Base-by-base conservation (phyloP, 2,888 invertebrate genomes). In the Oligia latruncula region DNA sequence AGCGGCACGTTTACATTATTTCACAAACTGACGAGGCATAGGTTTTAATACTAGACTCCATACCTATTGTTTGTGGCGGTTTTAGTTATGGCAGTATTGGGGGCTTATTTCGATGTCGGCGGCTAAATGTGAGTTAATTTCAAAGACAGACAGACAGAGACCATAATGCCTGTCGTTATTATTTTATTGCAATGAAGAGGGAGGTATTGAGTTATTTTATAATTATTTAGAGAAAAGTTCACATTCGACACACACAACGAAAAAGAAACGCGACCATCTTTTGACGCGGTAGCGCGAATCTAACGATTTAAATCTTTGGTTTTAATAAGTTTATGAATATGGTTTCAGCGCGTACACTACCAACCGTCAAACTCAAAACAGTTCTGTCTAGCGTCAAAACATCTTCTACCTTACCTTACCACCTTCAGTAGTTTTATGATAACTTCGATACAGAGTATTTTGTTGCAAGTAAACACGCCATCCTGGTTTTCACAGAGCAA, bases 1-100 rank as follows among this genome's bases (percentile, higher is more conserved):
- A 46, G 64, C 29, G 43, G 79, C 79, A 81, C 81, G 73, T 81
- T 29, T n/a, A 49, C 15, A 40, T 2, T 67, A 66, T 40, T 29
- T 17, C 9, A 66, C 49, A 35, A 71, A 17, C 6, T 35, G 15
- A 52, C 49, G 49, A 66, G 58, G 58, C 46, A 40, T 15, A 43
- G 6, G 43, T 46, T 46, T 35, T 78, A 62, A 62, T 55, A 65
- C 64, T 40, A 35, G 40, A 35, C 11, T n/a, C 20, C 35, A n/a
- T 55, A 29, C 29, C 29, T 29, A 13, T 46, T 55, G n/a, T 35
- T n/a, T 58, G 3, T 23, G 8, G n/a, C 17, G 55, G 13, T 35
- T 70, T 46, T 46, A 35, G 9, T 13, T 29, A 29, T 1, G 23
- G 23, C n/a, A 6, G 1, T 6, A 29, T 11, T 65, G 6, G 4